phyloP scores from a whole-genome alignment of 2,113 vertebrate genomes.

The Apodemus sylvaticus region DNA sequence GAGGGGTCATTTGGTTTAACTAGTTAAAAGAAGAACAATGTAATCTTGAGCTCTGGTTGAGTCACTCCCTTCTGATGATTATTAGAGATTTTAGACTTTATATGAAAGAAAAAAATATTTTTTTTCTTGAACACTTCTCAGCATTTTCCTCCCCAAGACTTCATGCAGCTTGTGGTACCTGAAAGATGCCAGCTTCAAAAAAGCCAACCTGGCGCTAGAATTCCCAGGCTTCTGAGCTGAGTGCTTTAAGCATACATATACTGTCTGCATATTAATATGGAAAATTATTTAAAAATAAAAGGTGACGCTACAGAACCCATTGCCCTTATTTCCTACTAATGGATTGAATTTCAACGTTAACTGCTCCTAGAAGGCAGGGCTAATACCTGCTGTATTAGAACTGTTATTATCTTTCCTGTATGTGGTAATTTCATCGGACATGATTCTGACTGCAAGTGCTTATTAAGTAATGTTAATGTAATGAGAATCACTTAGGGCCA shows the following conservation, averaged over 20 bases:
- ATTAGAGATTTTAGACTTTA: conserved; percentile 56
- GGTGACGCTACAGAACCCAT: neutral
- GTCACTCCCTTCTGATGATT: conserved; percentile 27
- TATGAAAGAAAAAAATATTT: neutral
- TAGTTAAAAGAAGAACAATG: conserved; percentile 80
- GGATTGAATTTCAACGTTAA: conserved; percentile 32
- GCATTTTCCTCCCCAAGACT: neutral
- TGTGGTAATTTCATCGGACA: conserved; percentile 17
- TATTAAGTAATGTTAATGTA: conserved; percentile 34
- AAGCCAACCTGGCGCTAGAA: neutral
- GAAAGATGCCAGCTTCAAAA: conserved; percentile 54
- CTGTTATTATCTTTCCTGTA: conserved; percentile 14
- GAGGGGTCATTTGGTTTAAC: conserved; percentile 85
- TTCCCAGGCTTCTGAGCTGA: conserved; percentile 20
- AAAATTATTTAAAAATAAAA: conserved; percentile 20
- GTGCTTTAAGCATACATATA: neutral
- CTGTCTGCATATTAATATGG: neutral
- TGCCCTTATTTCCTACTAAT: conserved; percentile 12
- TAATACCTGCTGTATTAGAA: conserved; percentile 8
- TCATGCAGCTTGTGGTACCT: conserved; percentile 27
- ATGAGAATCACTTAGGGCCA: conserved; percentile 36
- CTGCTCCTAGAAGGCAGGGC: conserved; percentile 14
- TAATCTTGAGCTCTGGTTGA: conserved; percentile 76
- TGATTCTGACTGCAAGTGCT: conserved; percentile 8
- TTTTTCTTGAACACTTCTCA: neutral